Evolutionary conservation across 2,113 vertebrate genomes (phyloP), one percentile per base, ranked within the genome.

Genomic region (Daubentonia madagascariensis): DNA sequence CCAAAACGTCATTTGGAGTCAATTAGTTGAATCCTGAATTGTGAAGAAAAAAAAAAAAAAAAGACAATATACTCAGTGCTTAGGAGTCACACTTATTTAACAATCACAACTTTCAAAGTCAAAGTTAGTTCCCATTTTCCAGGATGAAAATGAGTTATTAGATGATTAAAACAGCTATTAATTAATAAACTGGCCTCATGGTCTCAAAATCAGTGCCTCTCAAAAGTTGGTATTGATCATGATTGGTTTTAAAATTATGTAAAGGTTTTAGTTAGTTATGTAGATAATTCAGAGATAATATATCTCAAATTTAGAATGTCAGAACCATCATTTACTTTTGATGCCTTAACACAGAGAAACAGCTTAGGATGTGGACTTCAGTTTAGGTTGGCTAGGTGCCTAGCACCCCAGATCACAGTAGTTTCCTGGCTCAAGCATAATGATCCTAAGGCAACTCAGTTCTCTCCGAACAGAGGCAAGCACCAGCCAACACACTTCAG

Each of bases 81-180:
- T 85, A 40, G 65, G 18, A 95, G 35, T 35, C 54, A 88, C 10
- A n/a, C 12, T 92, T 81, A 75, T 7, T 80, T 78, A 97, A 91
- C 50, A 93, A 90, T 57, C 32, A 65, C 61, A 93, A 59, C 86
- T 86, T 93, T 87, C 52, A 87, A 94, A 97, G 61, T 91, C 43
- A 76, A 81, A 91, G 30, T 87, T 68, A 94, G 7, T 52, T 22
- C 23, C 37, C 48, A 95, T 79, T 87, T 97, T 94, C 54, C 81
- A 95, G 78, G 57, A 94, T 87, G 25, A 67, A 96, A 84, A 57
- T 57, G 54, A 57, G 10, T 40, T 75, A 70, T 40, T 50, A 89
- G 23, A 52, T 67, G 40, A 73, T 78, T 81, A 90, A 86, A 94
- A 85, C 30, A 80, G 18, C 25, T 73, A 63, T 73, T 94, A 57